Percentiles rank a stretch among this genome's conserved stretches.
These are phyloP conservation scores for Plagodis dolabraria DNA, from an alignment of 2,888 invertebrate species.

Conservation along the genomic window DNA sequence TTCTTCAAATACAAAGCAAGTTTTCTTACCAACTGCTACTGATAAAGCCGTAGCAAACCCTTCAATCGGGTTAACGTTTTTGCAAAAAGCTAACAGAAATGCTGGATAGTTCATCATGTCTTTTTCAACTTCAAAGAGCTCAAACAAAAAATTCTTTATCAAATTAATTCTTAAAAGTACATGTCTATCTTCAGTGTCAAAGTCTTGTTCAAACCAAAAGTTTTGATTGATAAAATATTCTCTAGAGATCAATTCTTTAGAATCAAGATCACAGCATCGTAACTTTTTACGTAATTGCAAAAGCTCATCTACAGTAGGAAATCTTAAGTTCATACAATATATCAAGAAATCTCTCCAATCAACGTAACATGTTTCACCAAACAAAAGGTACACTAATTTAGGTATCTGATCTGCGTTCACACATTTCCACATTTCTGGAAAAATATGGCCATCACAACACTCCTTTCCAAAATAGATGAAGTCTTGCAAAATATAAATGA, in stretches of 20 bases:
- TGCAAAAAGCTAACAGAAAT: conserved; percentile 86
- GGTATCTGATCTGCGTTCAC: conserved; percentile 72
- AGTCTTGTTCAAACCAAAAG: conserved; percentile 73
- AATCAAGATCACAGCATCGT: conserved; percentile 71
- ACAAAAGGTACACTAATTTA: conserved; percentile 73
- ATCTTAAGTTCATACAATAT: conserved; percentile 82
- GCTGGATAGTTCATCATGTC: conserved; percentile 86
- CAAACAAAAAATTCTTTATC: conserved; percentile 84
- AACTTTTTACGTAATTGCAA: conserved; percentile 77
- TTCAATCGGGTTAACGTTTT: conserved; percentile 77
- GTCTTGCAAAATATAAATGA: conserved; percentile 82
- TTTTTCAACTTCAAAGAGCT: conserved; percentile 78
- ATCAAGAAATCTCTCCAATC: conserved; percentile 89
- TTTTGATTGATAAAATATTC: conserved; percentile 58
- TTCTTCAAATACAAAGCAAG: conserved; percentile 74
- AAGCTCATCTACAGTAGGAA: conserved; percentile 83
- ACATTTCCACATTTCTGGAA: conserved; percentile 69
- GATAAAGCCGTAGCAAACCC: conserved; percentile 86
- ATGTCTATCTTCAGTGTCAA: conserved; percentile 51
- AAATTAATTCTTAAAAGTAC: conserved; percentile 60
- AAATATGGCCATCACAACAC: conserved; percentile 62
- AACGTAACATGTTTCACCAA: conserved; percentile 82
- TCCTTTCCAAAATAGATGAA: conserved; percentile 77
- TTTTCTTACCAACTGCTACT: conserved; percentile 81
- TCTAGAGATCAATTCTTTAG: conserved; percentile 64